Evolutionary conservation across 1,140 invertebrate species (phyloP).

Genomic region (Drosophila nikananu): DNA sequence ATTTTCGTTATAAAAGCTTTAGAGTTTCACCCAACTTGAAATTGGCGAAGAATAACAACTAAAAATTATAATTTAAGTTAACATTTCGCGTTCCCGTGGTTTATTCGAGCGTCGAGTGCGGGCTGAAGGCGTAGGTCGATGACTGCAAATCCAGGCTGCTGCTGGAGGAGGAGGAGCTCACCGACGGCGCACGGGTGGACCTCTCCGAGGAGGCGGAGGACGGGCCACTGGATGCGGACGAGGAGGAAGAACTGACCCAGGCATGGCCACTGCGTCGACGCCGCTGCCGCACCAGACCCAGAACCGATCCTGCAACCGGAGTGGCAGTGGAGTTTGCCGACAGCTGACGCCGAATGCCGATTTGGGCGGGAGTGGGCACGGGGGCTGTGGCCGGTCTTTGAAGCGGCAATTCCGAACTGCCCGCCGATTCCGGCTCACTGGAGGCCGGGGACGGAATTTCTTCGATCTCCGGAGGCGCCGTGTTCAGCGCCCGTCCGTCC

Average conservation of each 20-base stretch:
- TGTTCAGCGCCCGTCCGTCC: conserved; percentile 75
- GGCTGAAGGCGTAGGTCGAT: conserved; percentile 47
- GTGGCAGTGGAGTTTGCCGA: conserved; percentile 33
- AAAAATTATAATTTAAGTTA: not conserved
- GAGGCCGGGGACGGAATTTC: conserved; percentile 63
- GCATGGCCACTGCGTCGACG: conserved; percentile 67
- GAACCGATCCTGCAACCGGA: conserved; percentile 74
- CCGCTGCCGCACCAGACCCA: conserved; percentile 70
- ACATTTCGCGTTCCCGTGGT: no score
- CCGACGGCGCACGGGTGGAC: conserved; percentile 61
- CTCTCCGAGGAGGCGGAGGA: conserved; percentile 58
- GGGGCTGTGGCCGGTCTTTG: conserved; percentile 64
- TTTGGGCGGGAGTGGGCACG: conserved; percentile 28
- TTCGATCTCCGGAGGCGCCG: conserved; percentile 3
- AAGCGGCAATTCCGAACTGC: conserved; percentile 21
- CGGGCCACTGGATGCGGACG: conserved; percentile 58
- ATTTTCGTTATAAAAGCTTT: conserved; percentile 3
- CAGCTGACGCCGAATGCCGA: conserved; percentile 31
- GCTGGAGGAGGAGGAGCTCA: conserved; percentile 63
- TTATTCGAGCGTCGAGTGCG: conserved; percentile 56
- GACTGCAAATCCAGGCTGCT: conserved; percentile 68
- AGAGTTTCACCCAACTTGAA: not conserved
- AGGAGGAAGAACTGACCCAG: conserved; percentile 67
- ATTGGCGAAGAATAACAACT: not conserved
- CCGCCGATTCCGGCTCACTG: conserved; percentile 55